phyloP scores from a whole-genome alignment of 1,140 invertebrate genomes.

The Aleiodes sp. region DNA sequence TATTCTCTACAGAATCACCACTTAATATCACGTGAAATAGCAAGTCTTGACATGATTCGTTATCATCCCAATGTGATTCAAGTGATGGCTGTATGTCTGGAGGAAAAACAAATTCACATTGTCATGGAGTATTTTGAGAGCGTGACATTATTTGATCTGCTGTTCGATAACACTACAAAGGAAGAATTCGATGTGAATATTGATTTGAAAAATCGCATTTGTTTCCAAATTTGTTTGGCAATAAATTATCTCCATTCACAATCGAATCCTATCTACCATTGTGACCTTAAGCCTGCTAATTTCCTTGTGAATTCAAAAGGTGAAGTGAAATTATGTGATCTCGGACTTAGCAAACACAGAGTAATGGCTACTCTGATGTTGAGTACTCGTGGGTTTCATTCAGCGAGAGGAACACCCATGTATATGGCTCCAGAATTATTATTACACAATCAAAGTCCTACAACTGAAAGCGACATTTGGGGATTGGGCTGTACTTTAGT shows the following conservation, averaged over 20 bases:
- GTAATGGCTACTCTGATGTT: not conserved
- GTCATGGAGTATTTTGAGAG: not conserved
- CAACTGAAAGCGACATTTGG: not conserved
- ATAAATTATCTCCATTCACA: not conserved
- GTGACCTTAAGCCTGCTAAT: not conserved
- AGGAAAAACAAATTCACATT: not conserved
- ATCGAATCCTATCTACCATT: not conserved
- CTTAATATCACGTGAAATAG: not conserved
- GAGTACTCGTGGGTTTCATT: not conserved
- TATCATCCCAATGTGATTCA: conserved; percentile 1
- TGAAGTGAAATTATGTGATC: not conserved
- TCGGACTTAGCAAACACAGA: not conserved
- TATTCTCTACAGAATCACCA: too few relatives aligned
- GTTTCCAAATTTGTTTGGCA: not conserved
- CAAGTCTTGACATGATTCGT: not conserved
- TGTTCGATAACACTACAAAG: not conserved
- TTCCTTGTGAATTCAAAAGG: not conserved
- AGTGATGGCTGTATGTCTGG: not conserved
- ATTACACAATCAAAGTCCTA: not conserved
- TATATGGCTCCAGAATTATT: not conserved
- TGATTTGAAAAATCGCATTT: not conserved
- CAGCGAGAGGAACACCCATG: not conserved
- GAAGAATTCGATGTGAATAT: not conserved
- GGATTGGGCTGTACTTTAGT: not conserved
- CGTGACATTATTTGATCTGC: not conserved